Evolutionary conservation across 2,113 vertebrate species (phyloP), one percentile per base, ranked within the genome.

Genomic region (Mesitornis unicolor): DNA sequence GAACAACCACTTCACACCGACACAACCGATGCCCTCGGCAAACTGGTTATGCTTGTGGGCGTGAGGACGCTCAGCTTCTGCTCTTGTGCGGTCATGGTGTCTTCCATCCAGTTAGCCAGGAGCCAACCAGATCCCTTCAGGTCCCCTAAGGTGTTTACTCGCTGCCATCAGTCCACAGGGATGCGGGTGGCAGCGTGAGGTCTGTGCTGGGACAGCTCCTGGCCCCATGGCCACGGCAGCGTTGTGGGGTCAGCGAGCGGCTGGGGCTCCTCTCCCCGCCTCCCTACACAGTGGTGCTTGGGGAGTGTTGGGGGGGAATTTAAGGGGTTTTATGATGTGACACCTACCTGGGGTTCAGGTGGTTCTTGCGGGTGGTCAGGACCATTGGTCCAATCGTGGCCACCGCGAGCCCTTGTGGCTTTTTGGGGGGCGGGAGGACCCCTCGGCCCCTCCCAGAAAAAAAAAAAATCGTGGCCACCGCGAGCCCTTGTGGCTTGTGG

Each of bases 341-440:
- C 0, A 1, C 24, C 75, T 47, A 3, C 48, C 6, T 28, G 13
- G 11, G 50, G 56, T n/a, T n/a, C 15, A 45, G 19, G 14, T 2
- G 15, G 63, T 13, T 86, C 36, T 45, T 2, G 3, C 0, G 4
- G 26, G 15, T 0, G 15, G 50, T 8, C 1, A 0, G 18, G 9
- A 83, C 33, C 10, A 1, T 1, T 12, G 12, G 40, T 16, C 63
- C 51, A 21, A 24, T 21, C 7, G 18, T 3, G 53, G 64, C 43
- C 53, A 61, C 45, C 4, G 1, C 0, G 3, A 78, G 28, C 40
- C n/a, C n/a, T n/a, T n/a, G n/a, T n/a, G n/a, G n/a, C n/a, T n/a
- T n/a, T n/a, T n/a, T n/a, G n/a, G n/a, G n/a, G n/a, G n/a, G n/a
- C n/a, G n/a, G n/a, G n/a, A n/a, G n/a, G n/a, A n/a, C n/a, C n/a